Base-by-base conservation (phyloP, 1,140 invertebrate genomes). In the Bombyx mori region DNA sequence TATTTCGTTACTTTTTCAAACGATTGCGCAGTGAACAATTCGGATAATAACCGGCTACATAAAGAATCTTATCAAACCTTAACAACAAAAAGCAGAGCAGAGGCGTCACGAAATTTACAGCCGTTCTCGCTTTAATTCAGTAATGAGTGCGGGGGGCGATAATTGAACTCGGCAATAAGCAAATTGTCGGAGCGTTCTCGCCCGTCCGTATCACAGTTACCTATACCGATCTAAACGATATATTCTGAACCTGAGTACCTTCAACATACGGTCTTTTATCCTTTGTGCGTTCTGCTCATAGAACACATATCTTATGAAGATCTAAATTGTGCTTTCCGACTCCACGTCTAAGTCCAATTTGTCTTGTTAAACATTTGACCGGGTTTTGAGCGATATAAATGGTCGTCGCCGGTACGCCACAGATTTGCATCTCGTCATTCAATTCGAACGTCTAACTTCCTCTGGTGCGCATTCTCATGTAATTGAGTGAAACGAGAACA, bases 101-200 rank as follows among this genome's bases (percentile, higher is more conserved):
- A 81, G 78, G 80, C 80, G 82, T 82, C 75, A 75, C 77, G 65
- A 75, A 82, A 78, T 83, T 73, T 77, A 81, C 72, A 69, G 76
- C 76, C 65, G 71, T 75, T 81, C 75, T 76, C 79, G 81, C 69
- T 73, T 83, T 84, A 86, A 86, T 84, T 79, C 81, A 75, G 81
- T 84, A 86, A 86, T 82, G 73, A 82, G 78, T 72, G 82, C 79
- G 79, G 81, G 75, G 82, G 83, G 83, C 79, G 79, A 84, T 86
- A 84, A 86, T 84, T 86, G 79, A 73, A 75, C 69, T 66, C 78
- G 66, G 76, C 79, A 84, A 86, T 84, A 82, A 75, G 78, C 78
- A 86, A 86, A 83, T 86, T 86, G 82, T 70, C 66, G 69, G 68
- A 69, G 68, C 63, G 63, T 68, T 77, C 74, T 74, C 66, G 76